Base-by-base conservation (phyloP, 2,888 invertebrate species). In the Campaea margaritaria region DNA sequence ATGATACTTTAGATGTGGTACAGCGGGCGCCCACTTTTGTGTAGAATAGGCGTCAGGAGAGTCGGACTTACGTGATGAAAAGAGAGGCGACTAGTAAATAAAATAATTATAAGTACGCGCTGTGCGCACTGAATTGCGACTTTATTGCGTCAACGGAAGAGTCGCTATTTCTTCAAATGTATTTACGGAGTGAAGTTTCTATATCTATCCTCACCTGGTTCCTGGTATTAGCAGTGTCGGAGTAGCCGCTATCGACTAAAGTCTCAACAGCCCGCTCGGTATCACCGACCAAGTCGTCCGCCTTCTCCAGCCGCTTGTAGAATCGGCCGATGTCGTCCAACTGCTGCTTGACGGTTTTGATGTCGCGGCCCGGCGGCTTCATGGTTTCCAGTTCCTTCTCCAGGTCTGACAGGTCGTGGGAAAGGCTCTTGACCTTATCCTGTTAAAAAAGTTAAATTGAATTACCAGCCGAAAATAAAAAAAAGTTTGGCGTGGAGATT, bases 311-410 rank as follows among this genome's bases (percentile, higher is more conserved):
- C 65, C 95, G 95, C 65, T 93, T 94, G 72, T 96, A 93, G 83
- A 96, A 93, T 53, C 93, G 93, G 3, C 90, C 90, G 13, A 97
- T 93, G 74, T 98, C 97, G 56, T 97, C 96, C 43, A 97, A 93
- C 87, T 99, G 99, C 7, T 91, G 93, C 27, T 95, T 94, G 0
- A 99, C 96, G 0, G 95, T 95, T 81, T 97, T 96, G 44, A 98
- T 94, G 82, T 99, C 99, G 14, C 99, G 94, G 0, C 96, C 98
- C 0, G 98, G 96, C 0, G 98, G 96, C 76, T 96, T 96, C 94
- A 98, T 96, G 36, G 93, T 90, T 75, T 97, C 97, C 38, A 99
- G 87, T 69, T 98, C 97, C 55, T 95, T 95, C 79, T 99, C 98
- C 52, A 99, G 86, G 54, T 95, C 95, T 0, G 95, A 94, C 2